phyloP scores from a whole-genome alignment of 2,888 invertebrate species.

The Galerucella calmariensis region DNA sequence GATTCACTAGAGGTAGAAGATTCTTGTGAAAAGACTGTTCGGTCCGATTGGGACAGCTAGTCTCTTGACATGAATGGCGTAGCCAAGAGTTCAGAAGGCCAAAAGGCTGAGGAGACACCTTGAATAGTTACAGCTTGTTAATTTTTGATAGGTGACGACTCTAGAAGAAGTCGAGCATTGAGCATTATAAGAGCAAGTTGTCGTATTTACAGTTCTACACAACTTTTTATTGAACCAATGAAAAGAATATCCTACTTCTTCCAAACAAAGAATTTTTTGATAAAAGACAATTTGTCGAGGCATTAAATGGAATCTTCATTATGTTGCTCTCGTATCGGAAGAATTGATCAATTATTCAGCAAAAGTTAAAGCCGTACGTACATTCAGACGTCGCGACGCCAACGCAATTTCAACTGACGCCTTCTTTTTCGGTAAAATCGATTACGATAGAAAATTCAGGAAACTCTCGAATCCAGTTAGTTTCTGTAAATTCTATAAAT shows the following conservation, averaged over 20 bases:
- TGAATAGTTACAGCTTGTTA: too few relatives aligned
- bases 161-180: too few relatives aligned
- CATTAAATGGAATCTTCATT: background rate
- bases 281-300: background rate
- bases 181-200: too few relatives aligned
- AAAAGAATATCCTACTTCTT: background rate
- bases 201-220: too few relatives aligned
- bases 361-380: slow-evolving; percentile 7
- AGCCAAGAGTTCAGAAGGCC: too few relatives aligned
- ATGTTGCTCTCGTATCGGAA: background rate
- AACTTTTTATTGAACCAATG: too few relatives aligned
- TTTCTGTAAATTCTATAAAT: background rate
- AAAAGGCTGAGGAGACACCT: too few relatives aligned
- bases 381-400: slow-evolving; percentile 12
- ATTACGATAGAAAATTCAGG: background rate
- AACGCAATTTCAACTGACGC: slow-evolving; percentile 16
- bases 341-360: slow-evolving; percentile 12
- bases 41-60: too few relatives aligned
- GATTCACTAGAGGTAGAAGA: too few relatives aligned
- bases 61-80: too few relatives aligned
- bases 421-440: slow-evolving; percentile 10
- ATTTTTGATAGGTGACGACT: too few relatives aligned
- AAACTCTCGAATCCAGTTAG: background rate
- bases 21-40: too few relatives aligned
- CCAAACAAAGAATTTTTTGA: background rate